Evolutionary conservation across 2,888 invertebrate genomes (phyloP).

Genomic region (Prostheceraeus crozeri): DNA sequence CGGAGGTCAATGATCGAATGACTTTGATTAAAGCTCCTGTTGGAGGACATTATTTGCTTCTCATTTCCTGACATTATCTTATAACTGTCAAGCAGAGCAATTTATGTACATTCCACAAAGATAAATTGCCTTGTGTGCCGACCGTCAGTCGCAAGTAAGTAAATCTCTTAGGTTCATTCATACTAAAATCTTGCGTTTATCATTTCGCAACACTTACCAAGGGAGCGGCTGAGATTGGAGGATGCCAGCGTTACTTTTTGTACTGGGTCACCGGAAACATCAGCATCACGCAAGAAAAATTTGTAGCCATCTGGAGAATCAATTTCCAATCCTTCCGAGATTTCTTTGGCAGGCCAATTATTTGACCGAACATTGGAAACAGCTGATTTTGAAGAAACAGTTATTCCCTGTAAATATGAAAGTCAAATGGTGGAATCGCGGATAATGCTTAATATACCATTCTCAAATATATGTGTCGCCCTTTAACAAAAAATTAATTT

Average conservation of each 20-base stretch:
- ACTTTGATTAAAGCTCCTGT: too few relatives aligned
- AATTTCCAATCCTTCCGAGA: too few relatives aligned
- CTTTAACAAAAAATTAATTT: too few relatives aligned
- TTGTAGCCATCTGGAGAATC: constrained; percentile 86
- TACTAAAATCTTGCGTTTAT: not conserved
- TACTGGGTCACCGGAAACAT: constrained; percentile 50
- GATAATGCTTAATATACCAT: constrained; percentile 39
- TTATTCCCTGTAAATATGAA: constrained; percentile 63
- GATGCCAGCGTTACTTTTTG: constrained; percentile 70
- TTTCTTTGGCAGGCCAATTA: constrained; percentile 66
- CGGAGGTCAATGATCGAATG: too few relatives aligned
- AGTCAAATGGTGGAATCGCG: not conserved
- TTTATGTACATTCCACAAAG: too few relatives aligned
- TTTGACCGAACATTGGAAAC: constrained; percentile 67
- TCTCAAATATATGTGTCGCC: too few relatives aligned
- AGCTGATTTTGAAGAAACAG: constrained; percentile 70
- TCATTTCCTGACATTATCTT: too few relatives aligned
- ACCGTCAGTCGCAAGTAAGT: too few relatives aligned
- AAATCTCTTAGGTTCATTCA: not conserved
- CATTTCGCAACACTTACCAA: constrained; percentile 55
- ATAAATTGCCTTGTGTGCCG: too few relatives aligned
- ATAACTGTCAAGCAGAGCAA: too few relatives aligned
- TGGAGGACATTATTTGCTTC: too few relatives aligned
- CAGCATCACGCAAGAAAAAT: constrained; percentile 67
- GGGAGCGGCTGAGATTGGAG: constrained; percentile 68